Percentiles rank a stretch among this genome's conserved stretches.
Conservation (phyloP, 1,140 invertebrate species). For the Drosophila ironensis region DNA sequence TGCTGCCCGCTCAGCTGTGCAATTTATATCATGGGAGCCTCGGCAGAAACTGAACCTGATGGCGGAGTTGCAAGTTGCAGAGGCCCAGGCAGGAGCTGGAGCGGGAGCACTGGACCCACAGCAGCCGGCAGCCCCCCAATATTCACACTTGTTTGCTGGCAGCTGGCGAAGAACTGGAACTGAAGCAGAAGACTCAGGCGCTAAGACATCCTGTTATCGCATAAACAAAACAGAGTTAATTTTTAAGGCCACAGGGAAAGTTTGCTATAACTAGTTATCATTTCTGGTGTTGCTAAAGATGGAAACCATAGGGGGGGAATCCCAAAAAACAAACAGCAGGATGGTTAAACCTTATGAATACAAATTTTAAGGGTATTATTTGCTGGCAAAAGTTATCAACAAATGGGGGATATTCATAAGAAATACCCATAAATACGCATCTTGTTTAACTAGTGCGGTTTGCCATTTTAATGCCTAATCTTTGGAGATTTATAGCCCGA, state of each 20-base stretch:
- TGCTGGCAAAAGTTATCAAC: too few species aligned
- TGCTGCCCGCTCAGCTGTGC: slow-evolving; percentile 79
- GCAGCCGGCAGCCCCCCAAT: slow-evolving; percentile 25
- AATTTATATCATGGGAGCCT: slow-evolving; percentile 52
- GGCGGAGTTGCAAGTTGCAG: slow-evolving; percentile 2
- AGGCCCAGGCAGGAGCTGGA: not conserved
- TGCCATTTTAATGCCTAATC: too few species aligned
- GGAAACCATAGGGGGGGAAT: too few species aligned
- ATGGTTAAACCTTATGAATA: too few species aligned
- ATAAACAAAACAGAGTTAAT: slow-evolving; percentile 2
- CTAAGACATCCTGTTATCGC: slow-evolving; percentile 15
- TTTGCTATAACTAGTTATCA: not conserved
- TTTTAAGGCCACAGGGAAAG: not conserved
- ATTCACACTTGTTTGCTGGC: slow-evolving; percentile 61
- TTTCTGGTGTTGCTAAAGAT: too few species aligned
- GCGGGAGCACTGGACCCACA: slow-evolving; percentile 12
- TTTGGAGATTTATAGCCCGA: too few species aligned
- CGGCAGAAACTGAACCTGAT: slow-evolving; percentile 5
- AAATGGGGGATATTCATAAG: too few species aligned
- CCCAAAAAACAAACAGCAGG: too few species aligned
- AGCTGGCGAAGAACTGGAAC: slow-evolving; percentile 1
- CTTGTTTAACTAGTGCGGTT: too few species aligned
- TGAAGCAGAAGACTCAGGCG: not conserved
- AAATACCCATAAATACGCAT: too few species aligned
- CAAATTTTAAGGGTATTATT: too few species aligned